Base-by-base conservation (phyloP, 2,797 vertebrate species). In the Pseudochirops corinnae region DNA sequence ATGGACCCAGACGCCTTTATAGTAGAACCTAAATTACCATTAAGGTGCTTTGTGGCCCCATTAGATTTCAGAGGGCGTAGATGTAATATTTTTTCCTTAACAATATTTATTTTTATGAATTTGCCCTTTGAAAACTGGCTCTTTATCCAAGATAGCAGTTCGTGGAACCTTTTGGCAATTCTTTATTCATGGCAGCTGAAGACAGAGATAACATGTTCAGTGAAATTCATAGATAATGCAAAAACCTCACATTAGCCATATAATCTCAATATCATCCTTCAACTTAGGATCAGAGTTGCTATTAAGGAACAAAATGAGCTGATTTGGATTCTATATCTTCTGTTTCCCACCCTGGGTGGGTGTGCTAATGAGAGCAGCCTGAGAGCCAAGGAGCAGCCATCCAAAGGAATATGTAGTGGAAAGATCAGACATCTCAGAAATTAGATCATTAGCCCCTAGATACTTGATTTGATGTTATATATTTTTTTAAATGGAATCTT, bases 401-500 rank as follows among this genome's bases (percentile, higher is more conserved):
- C 4, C 91, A 93, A 55, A 93, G 87, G 50, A 92, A 90, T n/a
- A 92, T 62, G 53, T 26, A 39, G 52, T 90, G 50, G 56, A 95
- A 92, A 92, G 91, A 91, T 55, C 33, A 46, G 74, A 62, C 53
- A 90, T 82, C 87, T 93, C 14, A 56, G 50, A 92, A 95, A 95
- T 62, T 53, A 46, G 55, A 82, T 50, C 28, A 18, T 74, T 94
- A 53, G 55, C 55, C 21, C 57, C n/a, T 74, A 56, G 94, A 55
- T 74, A 82, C 91, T 90, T 82, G 50, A 57, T 46, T 57, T 95
- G 82, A 87, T 7, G 33, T 90, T 91, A 74, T 62, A 46, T 82
- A 58, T 74, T 74, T 67, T 62, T 93, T 57, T 92, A 91, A 97
- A 94, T 50, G 21, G 58, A 96, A 0, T 91, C 94, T n/a, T 58